Evolutionary conservation across 2,113 vertebrate species (phyloP).

Genomic region (Lucifuga dentata): DNA sequence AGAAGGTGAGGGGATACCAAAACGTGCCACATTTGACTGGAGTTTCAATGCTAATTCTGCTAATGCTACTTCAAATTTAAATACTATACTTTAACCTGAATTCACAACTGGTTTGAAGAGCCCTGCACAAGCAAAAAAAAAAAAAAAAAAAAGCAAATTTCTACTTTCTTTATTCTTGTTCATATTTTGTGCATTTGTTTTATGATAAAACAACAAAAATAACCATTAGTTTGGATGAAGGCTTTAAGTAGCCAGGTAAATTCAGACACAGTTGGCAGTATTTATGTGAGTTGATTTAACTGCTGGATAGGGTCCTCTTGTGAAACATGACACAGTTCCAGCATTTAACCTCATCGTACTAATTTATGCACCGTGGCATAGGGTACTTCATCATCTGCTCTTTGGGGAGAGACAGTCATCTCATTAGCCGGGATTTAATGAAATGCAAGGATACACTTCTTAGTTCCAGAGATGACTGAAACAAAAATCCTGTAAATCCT

Average conservation of each 20-base stretch:
- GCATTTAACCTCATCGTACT: slow-evolving; percentile 99
- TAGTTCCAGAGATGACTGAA: slow-evolving; percentile 96
- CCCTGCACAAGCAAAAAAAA: no score
- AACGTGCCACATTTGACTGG: no score
- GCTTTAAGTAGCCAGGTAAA: slow-evolving; percentile 77
- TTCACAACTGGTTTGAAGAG: no score
- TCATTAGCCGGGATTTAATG: slow-evolving; percentile 99
- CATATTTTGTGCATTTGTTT: slow-evolving; percentile 44
- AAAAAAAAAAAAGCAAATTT: slow-evolving; percentile 21
- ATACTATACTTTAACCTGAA: no score
- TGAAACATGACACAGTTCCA: slow-evolving; percentile 99
- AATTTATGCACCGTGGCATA: slow-evolving; percentile 98
- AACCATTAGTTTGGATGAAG: slow-evolving; percentile 47
- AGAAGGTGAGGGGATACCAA: no score
- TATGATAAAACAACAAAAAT: slow-evolving; percentile 39
- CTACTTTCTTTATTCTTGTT: slow-evolving; percentile 21
- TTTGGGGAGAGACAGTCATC: slow-evolving; percentile 98
- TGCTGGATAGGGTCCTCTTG: slow-evolving; percentile 97
- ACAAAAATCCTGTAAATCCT: slow-evolving; percentile 98
- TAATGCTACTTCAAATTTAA: no score
- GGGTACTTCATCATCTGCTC: slow-evolving; percentile 97
- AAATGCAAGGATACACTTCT: slow-evolving; percentile 99
- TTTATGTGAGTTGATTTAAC: slow-evolving; percentile 99
- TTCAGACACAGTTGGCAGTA: slow-evolving; percentile 93
- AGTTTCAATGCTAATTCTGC: no score